Percentiles rank a stretch among this genome's conserved stretches.
These are phyloP conservation scores for Petrosia ficiformis DNA, from an alignment of 37 sponge, comb jelly and placozoan species.

Conservation along the genomic window DNA sequence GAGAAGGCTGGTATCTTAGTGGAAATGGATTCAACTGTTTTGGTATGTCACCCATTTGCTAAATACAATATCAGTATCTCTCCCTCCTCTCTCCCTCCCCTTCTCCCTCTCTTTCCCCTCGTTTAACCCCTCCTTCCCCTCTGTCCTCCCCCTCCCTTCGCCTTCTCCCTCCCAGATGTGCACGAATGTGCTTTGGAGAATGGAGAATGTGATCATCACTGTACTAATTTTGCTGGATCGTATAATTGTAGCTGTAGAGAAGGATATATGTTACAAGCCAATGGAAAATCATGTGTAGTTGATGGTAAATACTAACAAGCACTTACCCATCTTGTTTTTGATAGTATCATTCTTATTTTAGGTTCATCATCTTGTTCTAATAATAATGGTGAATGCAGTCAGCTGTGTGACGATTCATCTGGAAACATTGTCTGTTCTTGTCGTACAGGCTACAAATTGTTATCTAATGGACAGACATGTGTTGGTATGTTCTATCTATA, in stretches of 20 bases:
- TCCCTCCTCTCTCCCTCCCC: background rate
- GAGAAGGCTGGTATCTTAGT: slow-evolving; percentile 48
- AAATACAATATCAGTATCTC: background rate
- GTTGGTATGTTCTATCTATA: no score
- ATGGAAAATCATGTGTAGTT: slow-evolving; percentile 4
- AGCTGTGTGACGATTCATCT: no score
- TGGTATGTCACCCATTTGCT: slow-evolving; percentile 28
- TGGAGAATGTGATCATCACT: background rate
- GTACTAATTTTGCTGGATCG: background rate
- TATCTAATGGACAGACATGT: no score
- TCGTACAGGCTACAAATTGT: no score
- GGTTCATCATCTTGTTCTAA: no score
- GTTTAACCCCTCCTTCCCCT: no score
- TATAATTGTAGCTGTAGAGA: background rate
- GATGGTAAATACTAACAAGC: background rate
- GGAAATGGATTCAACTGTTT: slow-evolving; percentile 42
- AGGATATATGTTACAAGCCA: background rate
- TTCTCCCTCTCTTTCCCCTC: no score
- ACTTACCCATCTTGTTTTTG: background rate
- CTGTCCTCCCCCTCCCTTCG: no score
- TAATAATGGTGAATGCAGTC: no score
- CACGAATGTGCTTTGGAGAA: background rate
- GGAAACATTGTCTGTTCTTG: no score
- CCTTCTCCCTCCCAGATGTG: no score
- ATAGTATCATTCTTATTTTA: no score